Percentiles rank a stretch among this genome's conserved stretches.
Evolutionary conservation across 2,888 invertebrate species (phyloP).

Genomic region (Lypha dubia): DNA sequence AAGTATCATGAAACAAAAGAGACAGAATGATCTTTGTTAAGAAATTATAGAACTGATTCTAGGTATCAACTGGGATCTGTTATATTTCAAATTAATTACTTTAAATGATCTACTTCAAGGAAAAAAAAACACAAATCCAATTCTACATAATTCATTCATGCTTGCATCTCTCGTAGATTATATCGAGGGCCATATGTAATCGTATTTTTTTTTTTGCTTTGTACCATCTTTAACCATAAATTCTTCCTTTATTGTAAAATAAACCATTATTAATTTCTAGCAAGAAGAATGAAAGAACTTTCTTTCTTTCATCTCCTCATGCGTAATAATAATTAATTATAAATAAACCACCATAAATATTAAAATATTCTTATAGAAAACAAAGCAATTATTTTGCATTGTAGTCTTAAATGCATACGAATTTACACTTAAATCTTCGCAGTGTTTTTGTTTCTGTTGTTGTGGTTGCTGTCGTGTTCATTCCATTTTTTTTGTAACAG

Average conservation of each 20-base stretch:
- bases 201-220: too few relatives aligned
- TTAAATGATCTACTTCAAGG: too few relatives aligned
- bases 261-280: slow-evolving; percentile 21
- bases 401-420: slow-evolving; percentile 44
- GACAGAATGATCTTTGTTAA: too few relatives aligned
- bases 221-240: slow-evolving; percentile 17
- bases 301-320: slow-evolving; percentile 23
- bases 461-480: not conserved
- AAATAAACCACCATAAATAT: slow-evolving; percentile 56
- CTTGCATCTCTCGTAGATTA: not conserved
- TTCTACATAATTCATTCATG: not conserved
- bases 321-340: slow-evolving; percentile 56
- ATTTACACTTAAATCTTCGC: slow-evolving; percentile 51
- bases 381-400: slow-evolving; percentile 42
- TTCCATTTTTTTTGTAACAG: slow-evolving; percentile 20
- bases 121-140: too few relatives aligned
- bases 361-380: slow-evolving; percentile 47
- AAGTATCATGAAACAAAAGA: too few relatives aligned
- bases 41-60: too few relatives aligned
- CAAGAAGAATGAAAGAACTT: slow-evolving; percentile 13
- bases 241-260: slow-evolving; percentile 25
- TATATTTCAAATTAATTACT: too few relatives aligned
- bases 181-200: too few relatives aligned
- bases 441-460: too few relatives aligned
- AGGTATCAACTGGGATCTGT: too few relatives aligned